A percentile compares a stretch with the other conserved stretches of the same genome.
Conservation (phyloP, 2,113 vertebrate genomes). For the Entomyzon cyanotis region DNA sequence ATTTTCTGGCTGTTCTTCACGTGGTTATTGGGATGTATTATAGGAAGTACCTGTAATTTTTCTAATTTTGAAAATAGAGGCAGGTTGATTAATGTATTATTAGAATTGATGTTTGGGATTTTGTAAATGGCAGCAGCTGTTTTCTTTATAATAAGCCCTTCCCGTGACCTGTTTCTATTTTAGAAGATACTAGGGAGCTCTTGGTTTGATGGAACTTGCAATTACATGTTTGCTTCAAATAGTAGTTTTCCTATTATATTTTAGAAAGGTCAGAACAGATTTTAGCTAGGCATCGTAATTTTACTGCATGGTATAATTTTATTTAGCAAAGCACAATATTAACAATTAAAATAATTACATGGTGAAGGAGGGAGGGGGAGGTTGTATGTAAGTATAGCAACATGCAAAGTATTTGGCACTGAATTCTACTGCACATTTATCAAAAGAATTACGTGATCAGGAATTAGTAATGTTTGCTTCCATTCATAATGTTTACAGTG, state of each 20-base stretch:
- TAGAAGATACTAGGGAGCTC: neutral
- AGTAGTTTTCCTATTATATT: neutral
- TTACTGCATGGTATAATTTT: neutral
- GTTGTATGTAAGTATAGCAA: neutral
- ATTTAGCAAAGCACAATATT: constrained; percentile 15
- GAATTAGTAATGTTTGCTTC: neutral
- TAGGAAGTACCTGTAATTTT: neutral
- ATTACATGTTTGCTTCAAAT: neutral
- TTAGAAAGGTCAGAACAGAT: constrained; percentile 4
- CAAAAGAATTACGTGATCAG: neutral
- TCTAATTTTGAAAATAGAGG: neutral
- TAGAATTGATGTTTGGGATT: neutral
- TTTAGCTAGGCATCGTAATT: neutral
- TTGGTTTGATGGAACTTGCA: neutral
- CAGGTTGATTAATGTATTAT: neutral
- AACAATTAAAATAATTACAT: constrained; percentile 8
- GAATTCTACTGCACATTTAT: neutral
- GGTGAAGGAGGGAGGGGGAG: neutral
- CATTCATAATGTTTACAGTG: neutral
- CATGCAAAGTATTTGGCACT: neutral
- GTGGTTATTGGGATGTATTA: neutral
- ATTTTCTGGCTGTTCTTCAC: neutral
- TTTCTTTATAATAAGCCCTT: neutral
- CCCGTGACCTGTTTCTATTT: neutral
- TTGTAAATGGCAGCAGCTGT: neutral